Evolutionary conservation across 1,140 invertebrate genomes (phyloP), one percentile per base, ranked within the genome.

Genomic region (Drosophila sp.): DNA sequence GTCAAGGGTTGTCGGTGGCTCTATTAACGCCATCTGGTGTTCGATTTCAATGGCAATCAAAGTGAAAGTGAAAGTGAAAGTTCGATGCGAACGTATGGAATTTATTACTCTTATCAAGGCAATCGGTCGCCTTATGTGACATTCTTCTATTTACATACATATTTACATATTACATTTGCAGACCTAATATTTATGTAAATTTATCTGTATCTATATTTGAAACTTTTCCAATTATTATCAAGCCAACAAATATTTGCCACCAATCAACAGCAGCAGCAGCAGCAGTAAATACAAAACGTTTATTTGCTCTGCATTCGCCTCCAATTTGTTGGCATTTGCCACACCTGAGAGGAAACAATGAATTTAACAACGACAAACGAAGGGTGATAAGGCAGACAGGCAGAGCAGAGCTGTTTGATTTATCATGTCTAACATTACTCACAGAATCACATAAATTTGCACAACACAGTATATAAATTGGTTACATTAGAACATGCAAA

Each of bases 21-120:
- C 29, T 25, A 23, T 7, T 25, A 38, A 35, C 56, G 56, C 56
- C 56, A 58, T 32, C 56, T 58, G 56, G 56, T 58, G 56, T 58
- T 58, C 56, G 32, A 35, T 58, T 35, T 58, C 23, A 58, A 35
- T n/a, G 17, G 56, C 56, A 35, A 58, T 25, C 29, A 35, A 32
- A 23, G 30, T 33, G 11, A 10, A 35, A 58, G 8, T 50, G 44
- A 50, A 50, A 50, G 44, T n/a, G 35, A 38, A 38, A 38, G 35
- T 50, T 7, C 7, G 8, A 41, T 7, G 25, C 25, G 23, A 50
- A 27, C n/a, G 0, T 2, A 10, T 50, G 23, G 2, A 25, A 50
- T 27, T 27, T 25, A 50, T 50, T 27, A 11, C 35, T 38, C 50
- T 54, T 30, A 30, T 30, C 27, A 11, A 11, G 17, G 17, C 17